phyloP scores from a whole-genome alignment of 2,797 vertebrate species.

The Lagorchestes hirsutus region DNA sequence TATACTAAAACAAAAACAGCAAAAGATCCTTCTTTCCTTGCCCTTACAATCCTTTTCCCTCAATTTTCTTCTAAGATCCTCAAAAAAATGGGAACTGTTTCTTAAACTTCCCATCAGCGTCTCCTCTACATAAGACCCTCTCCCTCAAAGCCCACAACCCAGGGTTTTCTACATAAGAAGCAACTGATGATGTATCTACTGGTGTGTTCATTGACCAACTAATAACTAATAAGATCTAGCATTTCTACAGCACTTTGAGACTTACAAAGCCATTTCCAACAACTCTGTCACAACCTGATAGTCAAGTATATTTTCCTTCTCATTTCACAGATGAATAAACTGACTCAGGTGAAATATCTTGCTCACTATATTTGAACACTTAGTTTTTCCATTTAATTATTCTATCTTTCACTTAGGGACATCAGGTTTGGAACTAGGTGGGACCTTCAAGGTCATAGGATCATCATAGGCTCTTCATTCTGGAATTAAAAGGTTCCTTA shows the following conservation, averaged over 20 bases:
- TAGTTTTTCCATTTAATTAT: neutral
- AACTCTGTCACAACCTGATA: neutral
- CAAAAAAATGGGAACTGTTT: neutral
- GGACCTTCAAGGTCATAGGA: neutral
- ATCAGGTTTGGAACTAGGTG: neutral
- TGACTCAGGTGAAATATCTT: neutral
- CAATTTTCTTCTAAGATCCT: neutral
- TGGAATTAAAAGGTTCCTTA: neutral
- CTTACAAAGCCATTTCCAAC: neutral
- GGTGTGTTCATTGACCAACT: neutral
- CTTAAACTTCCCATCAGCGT: neutral
- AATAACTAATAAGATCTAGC: neutral
- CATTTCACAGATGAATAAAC: neutral
- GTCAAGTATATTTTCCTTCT: neutral
- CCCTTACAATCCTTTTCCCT: neutral
- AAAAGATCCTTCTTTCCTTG: no score
- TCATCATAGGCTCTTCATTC: neutral
- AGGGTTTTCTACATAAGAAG: no score
- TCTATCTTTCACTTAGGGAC: neutral
- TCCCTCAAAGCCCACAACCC: neutral
- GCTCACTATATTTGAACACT: neutral
- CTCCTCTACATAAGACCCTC: neutral
- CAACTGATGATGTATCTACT: neutral
- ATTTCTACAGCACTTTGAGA: neutral
- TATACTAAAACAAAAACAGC: no score